Evolutionary conservation across 2,888 invertebrate genomes (phyloP), one percentile per base, ranked within the genome.

Genomic region (Carpatolechia fugitivella): DNA sequence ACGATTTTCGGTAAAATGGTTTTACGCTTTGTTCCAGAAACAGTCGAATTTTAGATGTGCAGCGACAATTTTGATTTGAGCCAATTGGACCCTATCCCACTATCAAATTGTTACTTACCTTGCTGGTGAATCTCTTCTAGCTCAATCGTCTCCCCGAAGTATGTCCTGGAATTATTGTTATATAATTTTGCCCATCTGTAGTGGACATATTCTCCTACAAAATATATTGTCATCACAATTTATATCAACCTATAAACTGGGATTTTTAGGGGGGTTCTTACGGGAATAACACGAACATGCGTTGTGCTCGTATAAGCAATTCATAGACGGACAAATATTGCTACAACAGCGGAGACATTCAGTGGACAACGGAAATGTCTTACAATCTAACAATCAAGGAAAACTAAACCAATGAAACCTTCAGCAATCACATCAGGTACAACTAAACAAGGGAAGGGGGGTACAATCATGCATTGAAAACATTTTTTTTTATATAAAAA

Each of bases 381-480:
- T 14, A 2, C 38, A 36, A 14, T 14, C n/a, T 14, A 7, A 8
- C 8, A 8, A 38, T 8, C 36, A 36, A 13, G 11, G 36, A 14
- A 7, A 14, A 7, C n/a, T 10, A n/a, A 14, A 36, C 36, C 7
- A 10, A 36, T 6, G 14, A 6, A n/a, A 36, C 14, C 13, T 35
- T 10, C n/a, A 36, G 14, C 36, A 36, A 36, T 36, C n/a, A n/a
- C n/a, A n/a, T n/a, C n/a, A n/a, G n/a, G n/a, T n/a, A n/a, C n/a
- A n/a, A n/a, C n/a, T n/a, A n/a, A n/a, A n/a, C n/a, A n/a, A n/a
- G n/a, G n/a, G n/a, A 50, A 16, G 11, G 16, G 33, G 11, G 20
- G 50, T 20, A 50, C 11, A 50, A 36, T 30, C 47, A 47, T 31
- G 47, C 41, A 20, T 40, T 31, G 38, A n/a, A n/a, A n/a, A n/a